phyloP scores from a whole-genome alignment of 2,888 invertebrate species.

The Agrilus mali region DNA sequence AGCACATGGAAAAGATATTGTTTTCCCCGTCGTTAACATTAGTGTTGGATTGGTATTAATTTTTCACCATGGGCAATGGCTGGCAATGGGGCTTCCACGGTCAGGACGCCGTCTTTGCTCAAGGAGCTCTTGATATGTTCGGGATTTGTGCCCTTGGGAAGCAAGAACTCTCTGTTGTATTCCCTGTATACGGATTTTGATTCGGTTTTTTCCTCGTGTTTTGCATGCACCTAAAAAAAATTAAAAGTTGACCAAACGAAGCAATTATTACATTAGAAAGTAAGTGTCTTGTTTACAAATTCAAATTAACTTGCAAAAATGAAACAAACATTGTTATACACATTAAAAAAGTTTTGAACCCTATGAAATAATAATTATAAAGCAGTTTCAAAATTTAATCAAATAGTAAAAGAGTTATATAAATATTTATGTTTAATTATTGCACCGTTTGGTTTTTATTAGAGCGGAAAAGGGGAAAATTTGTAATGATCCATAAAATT shows the following conservation, averaged over 20 bases:
- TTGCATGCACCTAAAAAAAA: slow-evolving; percentile 76
- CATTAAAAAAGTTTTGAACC: no score
- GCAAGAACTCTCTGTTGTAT: slow-evolving; percentile 93
- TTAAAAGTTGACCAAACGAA: neutral
- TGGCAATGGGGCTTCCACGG: slow-evolving; percentile 93
- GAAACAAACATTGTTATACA: no score
- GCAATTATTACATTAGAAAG: neutral
- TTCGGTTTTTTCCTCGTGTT: slow-evolving; percentile 96
- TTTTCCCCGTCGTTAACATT: slow-evolving; percentile 17
- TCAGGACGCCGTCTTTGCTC: slow-evolving; percentile 91
- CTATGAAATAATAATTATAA: no score
- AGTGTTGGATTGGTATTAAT: slow-evolving; percentile 69
- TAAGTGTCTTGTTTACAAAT: neutral
- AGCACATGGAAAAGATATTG: slow-evolving; percentile 7
- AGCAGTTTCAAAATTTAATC: no score
- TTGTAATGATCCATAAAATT: no score
- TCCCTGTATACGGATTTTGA: slow-evolving; percentile 95
- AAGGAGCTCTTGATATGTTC: slow-evolving; percentile 92
- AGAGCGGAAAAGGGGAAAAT: no score
- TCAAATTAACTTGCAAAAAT: no score
- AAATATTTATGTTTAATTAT: no score
- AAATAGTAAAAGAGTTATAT: no score
- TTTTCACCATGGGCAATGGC: slow-evolving; percentile 69
- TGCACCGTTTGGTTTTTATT: no score
- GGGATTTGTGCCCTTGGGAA: slow-evolving; percentile 94